Evolutionary conservation across 2,888 invertebrate species (phyloP).

Genomic region (Dione juno): DNA sequence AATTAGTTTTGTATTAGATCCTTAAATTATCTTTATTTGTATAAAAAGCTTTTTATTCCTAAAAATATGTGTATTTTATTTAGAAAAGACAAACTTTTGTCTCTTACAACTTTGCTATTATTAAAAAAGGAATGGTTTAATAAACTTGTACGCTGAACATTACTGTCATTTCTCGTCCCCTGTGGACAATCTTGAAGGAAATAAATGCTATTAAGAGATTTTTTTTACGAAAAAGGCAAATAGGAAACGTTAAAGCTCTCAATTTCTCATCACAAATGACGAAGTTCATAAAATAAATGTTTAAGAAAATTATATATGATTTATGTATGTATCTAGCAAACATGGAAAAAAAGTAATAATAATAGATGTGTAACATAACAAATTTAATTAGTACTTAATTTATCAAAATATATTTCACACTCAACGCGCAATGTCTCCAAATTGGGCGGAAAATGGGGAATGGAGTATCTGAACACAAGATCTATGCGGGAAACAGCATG

Average conservation of each 20-base stretch:
- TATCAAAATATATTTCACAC: too few relatives aligned
- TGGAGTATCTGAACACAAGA: too few relatives aligned
- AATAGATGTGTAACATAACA: too few relatives aligned
- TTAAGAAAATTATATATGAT: neutral
- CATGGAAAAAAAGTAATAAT: neutral
- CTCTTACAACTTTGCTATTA: constrained; percentile 22
- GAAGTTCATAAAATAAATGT: constrained; percentile 13
- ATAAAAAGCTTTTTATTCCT: too few relatives aligned
- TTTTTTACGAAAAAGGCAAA: constrained; percentile 28
- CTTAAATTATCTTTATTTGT: too few relatives aligned
- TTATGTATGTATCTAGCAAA: too few relatives aligned
- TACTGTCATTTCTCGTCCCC: constrained; percentile 21
- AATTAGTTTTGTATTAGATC: too few relatives aligned
- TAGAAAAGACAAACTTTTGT: constrained; percentile 3
- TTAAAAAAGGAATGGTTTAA: constrained; percentile 28
- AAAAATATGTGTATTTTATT: neutral
- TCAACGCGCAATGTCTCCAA: too few relatives aligned
- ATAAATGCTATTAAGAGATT: constrained; percentile 22
- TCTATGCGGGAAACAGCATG: too few relatives aligned
- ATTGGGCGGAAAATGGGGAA: too few relatives aligned
- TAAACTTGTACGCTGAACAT: constrained; percentile 24
- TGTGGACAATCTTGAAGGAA: constrained; percentile 21
- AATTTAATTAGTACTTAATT: too few relatives aligned
- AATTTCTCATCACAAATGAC: constrained; percentile 21
- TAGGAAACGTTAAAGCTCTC: constrained; percentile 23